Evolutionary conservation across 2,113 vertebrate species (phyloP).

Genomic region (Barnardius zonarius): DNA sequence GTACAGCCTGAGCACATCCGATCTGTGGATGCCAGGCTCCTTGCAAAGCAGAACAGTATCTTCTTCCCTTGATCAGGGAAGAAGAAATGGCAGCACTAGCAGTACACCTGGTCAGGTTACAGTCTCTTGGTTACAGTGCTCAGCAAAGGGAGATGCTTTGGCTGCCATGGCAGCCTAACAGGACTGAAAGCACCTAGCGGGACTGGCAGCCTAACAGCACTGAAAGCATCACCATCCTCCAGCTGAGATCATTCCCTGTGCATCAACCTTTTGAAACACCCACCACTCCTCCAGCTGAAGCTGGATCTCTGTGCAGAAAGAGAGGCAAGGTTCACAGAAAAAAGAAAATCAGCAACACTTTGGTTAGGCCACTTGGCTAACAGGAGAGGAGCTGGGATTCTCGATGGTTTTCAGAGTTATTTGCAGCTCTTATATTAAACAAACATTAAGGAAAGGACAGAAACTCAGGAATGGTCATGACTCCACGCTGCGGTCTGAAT

Average conservation of each 20-base stretch:
- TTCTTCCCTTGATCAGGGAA: background rate
- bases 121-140: background rate
- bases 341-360: background rate
- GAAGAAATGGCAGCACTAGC: background rate
- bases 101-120: background rate
- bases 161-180: background rate
- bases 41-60: background rate
- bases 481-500: rapidly evolving
- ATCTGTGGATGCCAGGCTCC: rapidly evolving
- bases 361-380: background rate
- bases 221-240: background rate
- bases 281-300: background rate
- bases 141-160: background rate
- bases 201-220: background rate
- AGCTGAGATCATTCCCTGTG: background rate
- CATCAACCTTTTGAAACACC: background rate
- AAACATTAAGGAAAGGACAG: background rate
- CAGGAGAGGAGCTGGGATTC: background rate
- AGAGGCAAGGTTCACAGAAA: background rate
- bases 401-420: background rate
- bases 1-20: background rate
- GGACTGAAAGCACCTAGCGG: background rate
- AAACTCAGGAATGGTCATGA: background rate
- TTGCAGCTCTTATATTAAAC: background rate
- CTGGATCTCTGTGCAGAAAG: background rate